Evolutionary conservation across 1,140 invertebrate genomes (phyloP), one percentile per base, ranked within the genome.

Genomic region (Diabrotica undecimpunctata): DNA sequence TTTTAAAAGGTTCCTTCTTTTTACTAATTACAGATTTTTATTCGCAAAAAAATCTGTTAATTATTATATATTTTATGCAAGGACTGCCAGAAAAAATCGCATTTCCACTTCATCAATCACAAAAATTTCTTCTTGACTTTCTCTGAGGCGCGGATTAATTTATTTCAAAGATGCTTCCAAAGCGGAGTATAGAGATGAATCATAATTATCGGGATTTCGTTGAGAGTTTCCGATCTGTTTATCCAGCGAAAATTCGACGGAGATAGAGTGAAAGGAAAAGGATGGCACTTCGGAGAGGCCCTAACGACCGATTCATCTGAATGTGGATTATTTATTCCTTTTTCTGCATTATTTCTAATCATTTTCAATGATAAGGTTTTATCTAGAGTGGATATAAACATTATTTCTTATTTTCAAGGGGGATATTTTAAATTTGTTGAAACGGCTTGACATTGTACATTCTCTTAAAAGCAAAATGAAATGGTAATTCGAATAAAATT

Each of bases 291-390:
- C 39, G 39, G 70, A 61, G 71, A 69, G 50, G 55, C 67, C 67
- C 71, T 70, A 72, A 72, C 71, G 71, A 70, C 69, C 69, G 69
- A 64, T 72, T 72, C 71, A 72, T 72, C 71, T 70, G 67, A 72
- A 72, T 69, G 66, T 66, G 67, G 71, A 72, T 72, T 72, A 72
- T 70, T 72, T 72, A 72, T 72, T 72, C 71, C 66, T 72, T 65
- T 70, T 70, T 72, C 65, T 62, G 66, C 71, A 70, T 72, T 70
- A 70, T 65, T 61, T 70, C 65, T 72, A 72, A 72, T 72, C 71
- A 72, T 66, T 55, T 67, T 70, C 69, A 72, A 70, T 70, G 71
- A 72, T 72, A 72, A 70, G 66, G 70, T 70, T 63, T 70, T 72
- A 72, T 67, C 64, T 56, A 55, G 62, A 70, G 70, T 67, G 70